Evolutionary conservation across 2,888 invertebrate species (phyloP).

Genomic region (Lathronympha strigana): DNA sequence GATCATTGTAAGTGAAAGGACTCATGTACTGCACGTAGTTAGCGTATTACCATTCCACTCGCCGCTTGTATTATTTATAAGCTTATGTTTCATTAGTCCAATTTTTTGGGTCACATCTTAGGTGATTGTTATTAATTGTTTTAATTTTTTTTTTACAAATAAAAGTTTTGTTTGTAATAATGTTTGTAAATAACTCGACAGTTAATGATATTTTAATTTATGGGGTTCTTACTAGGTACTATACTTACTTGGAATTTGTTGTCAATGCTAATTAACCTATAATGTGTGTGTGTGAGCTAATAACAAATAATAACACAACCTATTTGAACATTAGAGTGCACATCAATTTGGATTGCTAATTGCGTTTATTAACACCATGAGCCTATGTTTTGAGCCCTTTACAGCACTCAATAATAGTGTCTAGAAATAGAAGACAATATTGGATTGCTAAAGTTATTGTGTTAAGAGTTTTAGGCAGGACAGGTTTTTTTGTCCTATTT

Average conservation of each 20-base stretch:
- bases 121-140: neutral
- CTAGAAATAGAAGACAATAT: too few species aligned
- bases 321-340: neutral
- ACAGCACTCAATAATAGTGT: too few species aligned
- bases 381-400: too few species aligned
- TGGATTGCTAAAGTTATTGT: too few species aligned
- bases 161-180: neutral
- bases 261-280: neutral
- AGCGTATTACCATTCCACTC: slow-evolving; percentile 4
- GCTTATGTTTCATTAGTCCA: neutral
- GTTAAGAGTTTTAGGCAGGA: too few species aligned
- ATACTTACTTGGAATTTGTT: neutral
- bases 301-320: neutral
- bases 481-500: too few species aligned
- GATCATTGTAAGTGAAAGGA: slow-evolving; percentile 36
- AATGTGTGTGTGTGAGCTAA: neutral
- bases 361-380: too few species aligned
- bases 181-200: neutral
- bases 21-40: slow-evolving; percentile 21
- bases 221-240: neutral
- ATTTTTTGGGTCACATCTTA: neutral
- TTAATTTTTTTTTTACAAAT: neutral
- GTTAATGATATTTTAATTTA: neutral
- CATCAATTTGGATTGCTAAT: too few species aligned
- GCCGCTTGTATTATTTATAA: neutral